Evolutionary conservation across 2,888 invertebrate species (phyloP).

Genomic region (Drosophila quinaria): DNA sequence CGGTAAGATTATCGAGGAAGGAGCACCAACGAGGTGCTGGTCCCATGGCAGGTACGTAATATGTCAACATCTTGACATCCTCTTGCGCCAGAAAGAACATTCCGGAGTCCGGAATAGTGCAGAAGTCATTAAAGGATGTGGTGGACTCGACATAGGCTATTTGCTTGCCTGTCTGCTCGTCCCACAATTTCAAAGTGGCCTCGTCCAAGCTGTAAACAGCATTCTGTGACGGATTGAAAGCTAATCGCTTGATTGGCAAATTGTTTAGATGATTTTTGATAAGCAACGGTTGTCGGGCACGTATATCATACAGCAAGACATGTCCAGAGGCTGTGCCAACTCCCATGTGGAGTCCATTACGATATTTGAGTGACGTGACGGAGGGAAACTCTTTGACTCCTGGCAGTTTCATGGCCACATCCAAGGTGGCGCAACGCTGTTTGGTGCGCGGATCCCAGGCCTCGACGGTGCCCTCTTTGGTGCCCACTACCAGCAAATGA

Average conservation of each 20-base stretch:
- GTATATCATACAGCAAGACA: conserved; percentile 96
- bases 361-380: conserved; percentile 92
- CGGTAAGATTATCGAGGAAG: conserved; percentile 97
- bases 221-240: conserved; percentile 93
- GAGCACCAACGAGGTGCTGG: conserved; percentile 99
- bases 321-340: conserved; percentile 98
- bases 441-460: conserved; percentile 97
- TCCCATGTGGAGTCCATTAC: conserved; percentile 91
- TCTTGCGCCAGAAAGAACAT: conserved; percentile 98
- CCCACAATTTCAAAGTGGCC: conserved; percentile 96
- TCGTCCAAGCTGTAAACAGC: conserved; percentile 95
- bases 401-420: conserved; percentile 91
- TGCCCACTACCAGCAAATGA: conserved; percentile 94
- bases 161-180: conserved; percentile 94
- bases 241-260: conserved; percentile 94
- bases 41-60: conserved; percentile 95
- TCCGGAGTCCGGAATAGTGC: conserved; percentile 95
- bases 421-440: conserved; percentile 91
- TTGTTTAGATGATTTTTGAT: conserved; percentile 98
- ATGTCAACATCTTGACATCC: conserved; percentile 96
- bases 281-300: conserved; percentile 94
- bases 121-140: conserved; percentile 95
- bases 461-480: conserved; percentile 96
- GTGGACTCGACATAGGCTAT: conserved; percentile 97
- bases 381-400: conserved; percentile 86